Percentiles rank a stretch among this genome's conserved stretches.
Conservation (phyloP, 2,113 vertebrate species). For the Callospermophilus lateralis region DNA sequence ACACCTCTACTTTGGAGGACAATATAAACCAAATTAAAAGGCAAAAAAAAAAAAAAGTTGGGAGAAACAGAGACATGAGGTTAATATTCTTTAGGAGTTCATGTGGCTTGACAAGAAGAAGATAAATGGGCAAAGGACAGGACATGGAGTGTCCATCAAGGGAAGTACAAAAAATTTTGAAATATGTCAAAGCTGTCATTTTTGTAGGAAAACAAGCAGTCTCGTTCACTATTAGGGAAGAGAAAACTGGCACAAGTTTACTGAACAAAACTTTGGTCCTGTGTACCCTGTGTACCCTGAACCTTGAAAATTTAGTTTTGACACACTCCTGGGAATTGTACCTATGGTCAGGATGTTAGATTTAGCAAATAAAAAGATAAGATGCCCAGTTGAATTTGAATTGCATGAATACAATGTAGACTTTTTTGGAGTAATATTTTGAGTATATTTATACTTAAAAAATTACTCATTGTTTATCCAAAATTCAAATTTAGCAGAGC, state of each 20-base stretch:
- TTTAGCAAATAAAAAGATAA: conserved; percentile 35
- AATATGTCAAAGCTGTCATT: neutral
- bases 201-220: neutral
- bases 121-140: neutral
- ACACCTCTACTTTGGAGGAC: conserved; percentile 28
- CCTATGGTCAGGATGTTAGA: neutral
- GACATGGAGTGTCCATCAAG: neutral
- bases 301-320: conserved; percentile 45
- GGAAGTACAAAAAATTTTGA: neutral
- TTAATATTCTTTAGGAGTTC: neutral
- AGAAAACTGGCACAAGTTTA: neutral
- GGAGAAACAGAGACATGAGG: neutral
- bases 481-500: conserved; percentile 2
- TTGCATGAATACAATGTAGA: neutral
- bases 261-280: neutral
- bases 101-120: conserved; percentile 36
- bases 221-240: neutral
- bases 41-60: conserved; percentile 4
- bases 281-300: neutral
- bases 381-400: neutral
- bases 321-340: neutral
- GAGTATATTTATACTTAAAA: neutral
- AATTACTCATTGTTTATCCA: conserved; percentile 43
- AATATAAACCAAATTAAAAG: conserved; percentile 33
- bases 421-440: neutral